Percentiles rank a stretch among this genome's conserved stretches.
These are phyloP conservation scores for Isoperla grammatica DNA, from an alignment of 2,888 invertebrate genomes.

Conservation along the genomic window DNA sequence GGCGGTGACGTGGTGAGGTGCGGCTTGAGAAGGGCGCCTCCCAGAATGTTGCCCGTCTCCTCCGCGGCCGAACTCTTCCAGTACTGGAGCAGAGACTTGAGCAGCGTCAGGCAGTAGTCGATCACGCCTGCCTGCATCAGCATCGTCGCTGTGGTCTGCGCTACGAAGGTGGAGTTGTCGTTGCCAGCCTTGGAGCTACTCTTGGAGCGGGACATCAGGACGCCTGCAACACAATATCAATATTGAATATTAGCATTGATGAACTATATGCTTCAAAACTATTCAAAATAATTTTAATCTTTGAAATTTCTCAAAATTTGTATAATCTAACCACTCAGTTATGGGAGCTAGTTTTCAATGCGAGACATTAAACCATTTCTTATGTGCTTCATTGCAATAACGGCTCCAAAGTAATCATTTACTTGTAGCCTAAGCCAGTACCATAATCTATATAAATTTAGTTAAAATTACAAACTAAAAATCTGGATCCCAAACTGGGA, in stretches of 20 bases:
- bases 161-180: constrained; percentile 54
- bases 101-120: constrained; percentile 63
- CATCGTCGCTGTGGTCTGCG: constrained; percentile 63
- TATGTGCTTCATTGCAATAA: background rate
- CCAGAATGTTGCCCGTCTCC: constrained; percentile 38
- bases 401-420: no score
- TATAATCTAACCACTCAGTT: no score
- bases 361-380: background rate
- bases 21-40: constrained; percentile 71
- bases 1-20: constrained; percentile 76
- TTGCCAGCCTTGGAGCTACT: constrained; percentile 43
- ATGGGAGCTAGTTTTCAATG: no score
- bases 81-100: constrained; percentile 66
- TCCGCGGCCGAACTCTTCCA: constrained; percentile 54
- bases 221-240: constrained; percentile 50
- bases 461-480: no score
- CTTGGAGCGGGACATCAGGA: constrained; percentile 72
- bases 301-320: no score
- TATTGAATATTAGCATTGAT: no score
- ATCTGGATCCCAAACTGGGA: no score
- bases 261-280: no score
- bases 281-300: no score
- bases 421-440: no score
- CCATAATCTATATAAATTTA: no score
- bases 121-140: constrained; percentile 65